These are phyloP conservation scores for Poecilia picta DNA, from an alignment of 2,797 vertebrate species.

Conservation along the genomic window DNA sequence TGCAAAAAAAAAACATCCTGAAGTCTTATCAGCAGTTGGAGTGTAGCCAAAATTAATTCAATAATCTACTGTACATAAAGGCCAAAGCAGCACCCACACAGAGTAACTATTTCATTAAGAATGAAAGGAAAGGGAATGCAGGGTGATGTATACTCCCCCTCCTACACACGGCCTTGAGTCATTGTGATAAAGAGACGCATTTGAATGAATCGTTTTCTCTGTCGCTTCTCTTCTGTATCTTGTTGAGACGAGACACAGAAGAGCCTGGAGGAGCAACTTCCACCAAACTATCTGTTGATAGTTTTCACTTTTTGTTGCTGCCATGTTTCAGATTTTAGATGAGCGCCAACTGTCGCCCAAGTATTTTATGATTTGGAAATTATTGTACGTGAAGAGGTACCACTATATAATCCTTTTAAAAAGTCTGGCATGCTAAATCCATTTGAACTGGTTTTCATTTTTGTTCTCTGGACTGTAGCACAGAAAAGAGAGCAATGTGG, in stretches of 20 bases:
- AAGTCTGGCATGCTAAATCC: not conserved
- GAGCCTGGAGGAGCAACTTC: too few relatives aligned
- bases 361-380: not conserved
- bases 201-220: not conserved
- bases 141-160: not conserved
- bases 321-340: not conserved
- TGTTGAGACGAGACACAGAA: not conserved
- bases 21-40: not conserved
- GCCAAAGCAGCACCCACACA: constrained; percentile 7
- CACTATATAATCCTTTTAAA: not conserved
- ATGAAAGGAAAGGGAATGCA: constrained; percentile 14
- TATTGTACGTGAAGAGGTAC: not conserved
- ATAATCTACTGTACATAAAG: constrained; percentile 6
- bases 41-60: constrained; percentile 8
- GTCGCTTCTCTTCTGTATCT: not conserved
- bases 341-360: not conserved
- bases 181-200: not conserved
- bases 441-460: not conserved
- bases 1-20: not conserved
- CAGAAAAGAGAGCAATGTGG: not conserved
- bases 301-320: not conserved
- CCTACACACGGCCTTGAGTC: constrained; percentile 5
- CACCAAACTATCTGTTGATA: not conserved
- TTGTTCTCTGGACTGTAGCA: not conserved
- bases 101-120: constrained; percentile 27